A percentile compares a stretch with the other conserved stretches of the same genome.
Conservation (phyloP, 2,113 vertebrate genomes). For the Carassius auratus region DNA sequence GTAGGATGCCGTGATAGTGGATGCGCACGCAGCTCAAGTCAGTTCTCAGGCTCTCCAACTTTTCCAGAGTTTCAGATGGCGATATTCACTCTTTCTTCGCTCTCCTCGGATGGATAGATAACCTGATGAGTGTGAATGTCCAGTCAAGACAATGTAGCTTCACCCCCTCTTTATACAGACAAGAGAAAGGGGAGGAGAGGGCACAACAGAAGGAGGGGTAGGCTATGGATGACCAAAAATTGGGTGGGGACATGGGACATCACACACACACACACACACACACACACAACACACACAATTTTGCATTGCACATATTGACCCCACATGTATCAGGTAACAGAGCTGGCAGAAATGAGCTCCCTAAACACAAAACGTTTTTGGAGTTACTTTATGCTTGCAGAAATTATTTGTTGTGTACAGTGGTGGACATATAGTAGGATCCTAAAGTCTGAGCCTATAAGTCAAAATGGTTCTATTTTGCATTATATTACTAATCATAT, state of each 20-base stretch:
- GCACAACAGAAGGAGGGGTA: constrained; percentile 44
- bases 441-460: not conserved
- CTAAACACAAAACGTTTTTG: constrained; percentile 30
- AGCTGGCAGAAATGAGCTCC: constrained; percentile 79
- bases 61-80: constrained; percentile 30
- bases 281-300: constrained; percentile 79
- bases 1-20: not conserved
- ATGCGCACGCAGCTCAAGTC: not conserved
- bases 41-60: constrained; percentile 19
- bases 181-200: constrained; percentile 54
- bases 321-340: constrained; percentile 81
- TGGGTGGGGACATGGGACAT: constrained; percentile 51
- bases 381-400: not conserved
- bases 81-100: constrained; percentile 61
- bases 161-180: constrained; percentile 76
- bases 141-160: constrained; percentile 70
- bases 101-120: constrained; percentile 57
- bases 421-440: not conserved
- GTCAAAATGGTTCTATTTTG: not conserved
- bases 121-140: constrained; percentile 62
- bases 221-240: constrained; percentile 44
- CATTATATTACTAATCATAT: not conserved
- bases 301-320: constrained; percentile 85
- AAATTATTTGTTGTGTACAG: not conserved
- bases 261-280: constrained; percentile 77